A percentile compares a stretch with the other conserved stretches of the same genome.
Conservation (phyloP, 2,113 vertebrate species). For the Cepphus grylle region DNA sequence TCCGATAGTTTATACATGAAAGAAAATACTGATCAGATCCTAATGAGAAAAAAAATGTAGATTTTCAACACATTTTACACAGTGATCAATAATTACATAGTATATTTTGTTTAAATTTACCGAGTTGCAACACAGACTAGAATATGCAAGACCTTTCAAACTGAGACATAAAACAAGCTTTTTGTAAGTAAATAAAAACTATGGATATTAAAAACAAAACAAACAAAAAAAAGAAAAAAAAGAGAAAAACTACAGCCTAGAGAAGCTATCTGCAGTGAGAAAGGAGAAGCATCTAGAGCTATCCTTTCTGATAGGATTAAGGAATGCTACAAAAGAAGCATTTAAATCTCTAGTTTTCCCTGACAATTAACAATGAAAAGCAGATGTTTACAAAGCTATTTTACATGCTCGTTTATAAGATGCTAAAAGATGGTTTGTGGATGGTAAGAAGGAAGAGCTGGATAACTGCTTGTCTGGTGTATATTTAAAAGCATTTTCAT, state of each 20-base stretch:
- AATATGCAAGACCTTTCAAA: conserved; percentile 6
- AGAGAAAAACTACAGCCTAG: neutral
- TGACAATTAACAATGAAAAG: conserved; percentile 83
- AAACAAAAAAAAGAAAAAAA: neutral
- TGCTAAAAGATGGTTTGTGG: conserved; percentile 78
- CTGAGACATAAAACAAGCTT: neutral
- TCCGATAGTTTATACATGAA: neutral
- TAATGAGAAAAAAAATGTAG: neutral
- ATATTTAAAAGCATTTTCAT: conserved; percentile 83
- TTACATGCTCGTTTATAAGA: conserved; percentile 76
- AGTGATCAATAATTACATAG: conserved; percentile 2
- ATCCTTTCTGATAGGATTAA: conserved; percentile 74
- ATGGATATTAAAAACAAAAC: neutral
- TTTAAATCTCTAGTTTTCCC: conserved; percentile 71
- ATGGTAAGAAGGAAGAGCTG: conserved; percentile 76
- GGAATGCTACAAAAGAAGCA: conserved; percentile 69
- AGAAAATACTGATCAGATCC: conserved; percentile 46
- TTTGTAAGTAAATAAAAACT: conserved; percentile 40
- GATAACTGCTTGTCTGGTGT: conserved; percentile 77
- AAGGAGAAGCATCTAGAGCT: conserved; percentile 59
- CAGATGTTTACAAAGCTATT: conserved; percentile 83
- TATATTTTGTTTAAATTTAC: conserved; percentile 30
- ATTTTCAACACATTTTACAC: conserved; percentile 30
- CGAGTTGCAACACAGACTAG: neutral
- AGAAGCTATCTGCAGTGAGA: conserved; percentile 38